These are phyloP conservation scores for Drosophila orena DNA, from an alignment of 1,140 invertebrate genomes.

Conservation along the genomic window DNA sequence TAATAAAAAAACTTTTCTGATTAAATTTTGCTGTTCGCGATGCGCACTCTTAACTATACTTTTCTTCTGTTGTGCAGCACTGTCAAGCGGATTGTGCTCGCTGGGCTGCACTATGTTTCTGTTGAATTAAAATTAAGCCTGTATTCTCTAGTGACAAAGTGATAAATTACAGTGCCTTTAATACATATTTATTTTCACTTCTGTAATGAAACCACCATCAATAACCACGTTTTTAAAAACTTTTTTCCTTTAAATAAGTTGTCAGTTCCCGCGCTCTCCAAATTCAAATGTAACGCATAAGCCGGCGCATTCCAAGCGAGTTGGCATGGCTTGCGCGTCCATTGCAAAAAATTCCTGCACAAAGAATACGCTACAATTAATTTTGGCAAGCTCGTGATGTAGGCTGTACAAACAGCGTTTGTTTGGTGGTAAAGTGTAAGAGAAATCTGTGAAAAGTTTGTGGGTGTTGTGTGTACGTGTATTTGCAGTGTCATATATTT, in stretches of 20 bases:
- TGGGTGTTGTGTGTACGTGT: background rate
- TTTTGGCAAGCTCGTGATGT: constrained; percentile 10
- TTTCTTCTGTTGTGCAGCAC: too few species aligned
- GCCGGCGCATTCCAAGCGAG: background rate
- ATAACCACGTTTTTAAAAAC: too few species aligned
- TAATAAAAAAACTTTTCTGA: too few species aligned
- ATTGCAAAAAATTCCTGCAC: constrained; percentile 78
- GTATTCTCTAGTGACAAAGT: too few species aligned
- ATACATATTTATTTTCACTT: too few species aligned
- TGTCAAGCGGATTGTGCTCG: too few species aligned
- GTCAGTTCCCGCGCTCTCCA: constrained; percentile 5
- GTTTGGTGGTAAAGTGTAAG: background rate
- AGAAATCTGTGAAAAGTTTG: background rate
- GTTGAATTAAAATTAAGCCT: too few species aligned
- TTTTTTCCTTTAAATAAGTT: constrained; percentile 4
- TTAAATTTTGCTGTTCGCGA: too few species aligned
- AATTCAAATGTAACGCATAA: constrained; percentile 63
- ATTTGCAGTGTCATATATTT: background rate
- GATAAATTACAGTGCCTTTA: too few species aligned
- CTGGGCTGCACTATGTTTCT: too few species aligned
- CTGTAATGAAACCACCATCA: background rate
- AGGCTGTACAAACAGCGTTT: background rate
- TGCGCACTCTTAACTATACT: too few species aligned
- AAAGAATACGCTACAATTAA: constrained; percentile 44
- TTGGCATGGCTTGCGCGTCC: constrained; percentile 71